Evolutionary conservation across 2,113 vertebrate genomes (phyloP).

Genomic region (Oreotrochilus melanogaster): DNA sequence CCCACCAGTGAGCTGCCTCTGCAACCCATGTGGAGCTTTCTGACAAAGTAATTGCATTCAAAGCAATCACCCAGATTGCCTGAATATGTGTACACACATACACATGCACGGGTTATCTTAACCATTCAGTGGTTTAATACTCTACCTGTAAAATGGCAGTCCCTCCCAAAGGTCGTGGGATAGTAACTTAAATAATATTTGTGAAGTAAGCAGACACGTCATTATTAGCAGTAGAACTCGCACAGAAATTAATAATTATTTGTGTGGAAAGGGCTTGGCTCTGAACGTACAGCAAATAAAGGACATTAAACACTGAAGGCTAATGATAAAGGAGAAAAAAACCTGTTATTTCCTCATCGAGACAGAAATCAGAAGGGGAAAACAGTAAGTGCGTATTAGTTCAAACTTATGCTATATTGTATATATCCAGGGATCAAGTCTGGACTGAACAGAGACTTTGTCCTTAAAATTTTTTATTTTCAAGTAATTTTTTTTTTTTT

Average conservation of each 20-base stretch:
- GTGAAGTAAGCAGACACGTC: background rate
- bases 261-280: background rate
- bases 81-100: background rate
- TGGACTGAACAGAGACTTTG: background rate
- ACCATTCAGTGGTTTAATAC: background rate
- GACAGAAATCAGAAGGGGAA: background rate
- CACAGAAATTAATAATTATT: conserved; percentile 5
- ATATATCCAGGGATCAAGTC: background rate
- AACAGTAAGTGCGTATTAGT: background rate
- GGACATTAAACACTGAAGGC: background rate
- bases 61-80: background rate
- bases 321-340: background rate
- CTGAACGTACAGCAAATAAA: background rate
- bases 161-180: background rate
- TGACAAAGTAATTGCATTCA: background rate
- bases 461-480: background rate
- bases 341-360: background rate
- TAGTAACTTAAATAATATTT: background rate
- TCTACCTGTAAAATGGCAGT: background rate
- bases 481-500: background rate
- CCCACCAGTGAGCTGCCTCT: background rate
- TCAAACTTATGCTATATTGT: background rate
- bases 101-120: background rate
- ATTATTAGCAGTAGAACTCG: background rate
- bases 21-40: fast-evolving